phyloP scores from a whole-genome alignment of 2,888 invertebrate species.

The Esperia sulphurella region DNA sequence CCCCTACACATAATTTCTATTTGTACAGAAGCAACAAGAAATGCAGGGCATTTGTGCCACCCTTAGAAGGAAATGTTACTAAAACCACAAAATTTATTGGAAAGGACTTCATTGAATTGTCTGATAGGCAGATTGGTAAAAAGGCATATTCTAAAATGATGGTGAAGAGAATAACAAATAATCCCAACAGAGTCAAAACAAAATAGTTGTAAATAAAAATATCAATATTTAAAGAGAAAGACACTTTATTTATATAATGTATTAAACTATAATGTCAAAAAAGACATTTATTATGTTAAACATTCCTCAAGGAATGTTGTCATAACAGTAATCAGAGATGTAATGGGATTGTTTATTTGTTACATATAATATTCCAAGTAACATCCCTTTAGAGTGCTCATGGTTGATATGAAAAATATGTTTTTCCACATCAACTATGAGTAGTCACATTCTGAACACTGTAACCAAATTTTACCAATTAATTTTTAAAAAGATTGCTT shows the following conservation, averaged over 20 bases:
- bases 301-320: conserved; percentile 61
- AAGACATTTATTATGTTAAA: conserved; percentile 56
- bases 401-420: neutral
- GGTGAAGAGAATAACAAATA: conserved; percentile 58
- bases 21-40: conserved; percentile 55
- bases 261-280: conserved; percentile 64
- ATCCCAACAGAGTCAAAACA: conserved; percentile 55
- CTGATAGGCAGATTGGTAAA: conserved; percentile 24
- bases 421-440: conserved; percentile 14
- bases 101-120: conserved; percentile 55
- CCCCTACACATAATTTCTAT: conserved; percentile 30
- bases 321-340: conserved; percentile 41
- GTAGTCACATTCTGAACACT: conserved; percentile 37
- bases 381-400: neutral
- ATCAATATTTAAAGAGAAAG: conserved; percentile 28
- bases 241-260: conserved; percentile 42
- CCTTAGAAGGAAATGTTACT: conserved; percentile 19
- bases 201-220: conserved; percentile 31
- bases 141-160: conserved; percentile 58
- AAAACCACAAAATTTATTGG: conserved; percentile 40
- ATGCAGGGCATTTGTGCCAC: conserved; percentile 58
- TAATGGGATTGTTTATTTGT: neutral
- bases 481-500: neutral
- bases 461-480: conserved; percentile 47
- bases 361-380: neutral